A percentile compares a stretch with the other conserved stretches of the same genome.
Conservation (phyloP, 1,140 invertebrate genomes). For the Macrocentrus cingulum region DNA sequence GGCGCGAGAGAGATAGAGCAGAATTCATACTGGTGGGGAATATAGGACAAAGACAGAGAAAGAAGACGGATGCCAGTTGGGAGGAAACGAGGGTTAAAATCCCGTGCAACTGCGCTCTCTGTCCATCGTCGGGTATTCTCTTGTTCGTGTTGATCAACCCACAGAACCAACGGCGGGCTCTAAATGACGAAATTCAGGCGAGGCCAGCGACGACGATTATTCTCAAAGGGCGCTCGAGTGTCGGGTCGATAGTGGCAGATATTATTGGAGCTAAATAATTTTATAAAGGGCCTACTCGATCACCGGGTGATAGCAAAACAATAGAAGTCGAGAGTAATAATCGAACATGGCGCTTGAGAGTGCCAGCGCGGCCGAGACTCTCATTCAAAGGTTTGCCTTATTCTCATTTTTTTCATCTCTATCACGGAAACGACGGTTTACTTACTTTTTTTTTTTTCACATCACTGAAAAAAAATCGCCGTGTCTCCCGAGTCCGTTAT, state of each 20-base stretch:
- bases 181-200: constrained; percentile 6
- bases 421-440: neutral
- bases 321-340: constrained; percentile 17
- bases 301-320: constrained; percentile 22
- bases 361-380: constrained; percentile 57
- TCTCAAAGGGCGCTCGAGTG: constrained; percentile 26
- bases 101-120: constrained; percentile 6
- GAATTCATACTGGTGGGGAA: constrained; percentile 19
- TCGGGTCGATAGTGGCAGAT: constrained; percentile 20
- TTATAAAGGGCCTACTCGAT: neutral
- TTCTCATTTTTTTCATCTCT: constrained; percentile 40
- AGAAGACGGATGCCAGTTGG: constrained; percentile 18
- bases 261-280: constrained; percentile 17
- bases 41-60: constrained; percentile 23
- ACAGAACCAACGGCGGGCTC: neutral
- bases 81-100: neutral
- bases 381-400: constrained; percentile 59
- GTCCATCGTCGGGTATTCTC: constrained; percentile 6
- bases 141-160: constrained; percentile 13
- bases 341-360: constrained; percentile 56
- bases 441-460: too few relatives aligned
- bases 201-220: neutral
- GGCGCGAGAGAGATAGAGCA: neutral
- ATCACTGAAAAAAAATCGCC: constrained; percentile 11
- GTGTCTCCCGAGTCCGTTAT: neutral